phyloP scores from a whole-genome alignment of 2,113 vertebrate genomes.

The Eulemur rufifrons region DNA sequence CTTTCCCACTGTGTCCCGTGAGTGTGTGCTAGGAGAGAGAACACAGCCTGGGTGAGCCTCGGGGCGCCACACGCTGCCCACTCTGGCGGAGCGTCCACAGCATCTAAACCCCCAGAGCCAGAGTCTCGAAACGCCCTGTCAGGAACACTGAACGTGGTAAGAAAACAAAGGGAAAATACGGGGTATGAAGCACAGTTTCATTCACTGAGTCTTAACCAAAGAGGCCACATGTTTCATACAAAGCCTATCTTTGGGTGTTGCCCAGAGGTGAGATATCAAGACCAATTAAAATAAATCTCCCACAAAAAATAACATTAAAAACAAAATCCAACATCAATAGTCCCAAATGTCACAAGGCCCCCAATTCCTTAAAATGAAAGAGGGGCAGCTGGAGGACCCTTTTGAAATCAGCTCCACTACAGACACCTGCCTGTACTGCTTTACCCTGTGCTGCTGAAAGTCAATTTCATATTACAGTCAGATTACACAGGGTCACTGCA shows the following conservation, averaged over 20 bases:
- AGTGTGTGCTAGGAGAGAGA: constrained; percentile 91
- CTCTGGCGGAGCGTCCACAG: fast-evolving
- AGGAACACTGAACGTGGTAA: not conserved
- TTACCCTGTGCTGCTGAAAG: not conserved
- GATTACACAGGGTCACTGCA: not conserved
- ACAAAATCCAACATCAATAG: not conserved
- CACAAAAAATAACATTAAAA: not conserved
- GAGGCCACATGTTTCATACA: not conserved
- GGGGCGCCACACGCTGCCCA: not conserved
- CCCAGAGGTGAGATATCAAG: not conserved
- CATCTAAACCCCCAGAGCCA: not conserved
- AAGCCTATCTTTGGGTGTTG: not conserved
- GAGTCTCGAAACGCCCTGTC: not conserved
- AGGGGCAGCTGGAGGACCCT: too few species aligned
- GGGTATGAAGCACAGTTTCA: not conserved
- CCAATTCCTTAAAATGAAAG: not conserved
- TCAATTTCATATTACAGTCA: not conserved
- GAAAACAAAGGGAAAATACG: not conserved
- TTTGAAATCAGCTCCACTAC: not conserved
- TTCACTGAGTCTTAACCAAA: not conserved
- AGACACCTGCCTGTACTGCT: not conserved
- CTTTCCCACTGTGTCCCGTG: constrained; percentile 98
- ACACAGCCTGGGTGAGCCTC: not conserved
- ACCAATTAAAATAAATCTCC: not conserved
- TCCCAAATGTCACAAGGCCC: not conserved